Base-by-base conservation (phyloP, 37 sponge, comb jelly and placozoan species). In the Oscarella lobularis region DNA sequence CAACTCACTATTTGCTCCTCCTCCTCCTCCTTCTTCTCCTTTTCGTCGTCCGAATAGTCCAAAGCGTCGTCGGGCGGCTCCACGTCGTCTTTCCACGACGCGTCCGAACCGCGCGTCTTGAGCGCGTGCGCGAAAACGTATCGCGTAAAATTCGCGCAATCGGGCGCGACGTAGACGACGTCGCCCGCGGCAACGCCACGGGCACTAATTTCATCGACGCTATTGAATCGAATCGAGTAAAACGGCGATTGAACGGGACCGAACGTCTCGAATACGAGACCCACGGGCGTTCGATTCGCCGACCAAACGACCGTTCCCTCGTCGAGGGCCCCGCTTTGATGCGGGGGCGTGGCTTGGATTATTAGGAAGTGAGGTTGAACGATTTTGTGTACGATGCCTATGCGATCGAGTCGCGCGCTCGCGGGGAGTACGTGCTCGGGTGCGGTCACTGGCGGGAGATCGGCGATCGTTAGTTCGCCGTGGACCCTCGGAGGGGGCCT, bases 171-270 rank as follows among this genome's bases (percentile, higher is more conserved):
- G 48, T 60, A 84, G 38, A 88, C 76, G 1, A 6, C 2, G 36
- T 39, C 35, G n/a, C 84, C 84, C 39, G 78, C 33, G 54, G 83
- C 33, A 29, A 69, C 31, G 0, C 81, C 83, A 41, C 77, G 40
- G 1, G 68, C n/a, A 0, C 66, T 31, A 27, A 60, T 39, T 27
- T 81, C 73, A 14, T 81, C 71, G 1, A 3, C 2, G 4, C 39
- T 41, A 1, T 73, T 35, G 6, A 81, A 54, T 30, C 76, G 38
- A 6, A 88, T 37, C 2, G 85, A 84, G 37, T 88, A 88, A 54
- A 40, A 84, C 3, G 89, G 89, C 30, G 38, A 35, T 41, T 81
- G 81, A 6, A 88, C 89, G 20, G 89, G 89, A 3, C 89, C 89
- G 75, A 88, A 88, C 9, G 74, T 80, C 36, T 88, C 89, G 81